Conservation (phyloP, 2,113 vertebrate genomes). For the Gymnocephalus cernua region DNA sequence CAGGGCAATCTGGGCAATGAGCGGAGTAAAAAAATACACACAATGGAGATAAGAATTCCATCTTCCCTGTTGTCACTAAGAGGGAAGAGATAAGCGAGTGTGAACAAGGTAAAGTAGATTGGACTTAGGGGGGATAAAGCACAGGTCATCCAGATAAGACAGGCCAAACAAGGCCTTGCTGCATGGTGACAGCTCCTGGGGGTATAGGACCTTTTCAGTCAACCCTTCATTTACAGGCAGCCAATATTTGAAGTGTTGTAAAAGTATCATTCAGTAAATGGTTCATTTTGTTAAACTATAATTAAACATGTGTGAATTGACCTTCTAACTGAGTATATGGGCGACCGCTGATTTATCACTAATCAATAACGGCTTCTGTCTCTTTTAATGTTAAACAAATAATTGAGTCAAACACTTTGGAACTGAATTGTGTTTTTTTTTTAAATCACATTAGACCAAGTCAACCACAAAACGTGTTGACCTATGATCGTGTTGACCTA, state of each 20-base stretch:
- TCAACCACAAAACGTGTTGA: constrained; percentile 18
- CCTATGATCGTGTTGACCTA: constrained; percentile 22
- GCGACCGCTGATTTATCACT: background rate
- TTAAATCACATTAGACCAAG: background rate
- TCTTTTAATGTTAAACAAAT: background rate
- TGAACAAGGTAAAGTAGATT: constrained; percentile 45
- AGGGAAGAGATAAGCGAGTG: constrained; percentile 44
- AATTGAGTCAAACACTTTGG: background rate
- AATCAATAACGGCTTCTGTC: background rate
- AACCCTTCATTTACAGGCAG: background rate
- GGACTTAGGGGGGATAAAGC: constrained; percentile 24
- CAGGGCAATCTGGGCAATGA: constrained; percentile 18
- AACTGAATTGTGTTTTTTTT: background rate
- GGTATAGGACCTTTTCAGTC: constrained; percentile 15
- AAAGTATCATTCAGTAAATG: constrained; percentile 14
- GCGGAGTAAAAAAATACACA: constrained; percentile 10
- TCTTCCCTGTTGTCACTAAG: constrained; percentile 39
- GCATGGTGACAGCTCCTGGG: constrained; percentile 10
- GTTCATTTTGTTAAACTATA: background rate
- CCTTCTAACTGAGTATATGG: background rate
- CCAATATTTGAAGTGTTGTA: background rate
- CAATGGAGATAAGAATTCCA: constrained; percentile 46
- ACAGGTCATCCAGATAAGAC: constrained; percentile 46
- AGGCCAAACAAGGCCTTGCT: constrained; percentile 27
- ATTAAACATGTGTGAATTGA: constrained; percentile 3